Base-by-base conservation (phyloP, 2,797 vertebrate species). In the Mus minutoides region DNA sequence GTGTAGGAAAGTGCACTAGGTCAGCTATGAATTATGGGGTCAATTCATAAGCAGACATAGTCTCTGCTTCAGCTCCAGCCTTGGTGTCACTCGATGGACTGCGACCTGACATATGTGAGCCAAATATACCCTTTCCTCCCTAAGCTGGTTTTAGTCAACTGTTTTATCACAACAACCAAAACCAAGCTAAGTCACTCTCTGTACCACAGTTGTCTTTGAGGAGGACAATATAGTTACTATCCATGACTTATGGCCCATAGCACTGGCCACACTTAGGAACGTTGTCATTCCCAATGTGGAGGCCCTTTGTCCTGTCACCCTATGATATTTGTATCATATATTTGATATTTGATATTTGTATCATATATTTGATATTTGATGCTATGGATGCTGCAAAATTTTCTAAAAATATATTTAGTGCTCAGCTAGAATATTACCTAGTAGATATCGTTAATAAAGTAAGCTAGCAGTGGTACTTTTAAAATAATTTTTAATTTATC, bases 401-500 rank as follows among this genome's bases (percentile, higher is more conserved):
- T 75, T 90, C 86, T 52, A 6, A 37, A 87, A 86, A 24, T 71
- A 64, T 13, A 67, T 71, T 26, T 76, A 37, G 46, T 89, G 58
- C 12, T 58, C n/a, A 88, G 60, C 19, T 56, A 31, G 58, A 34
- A 46, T 83, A 69, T 60, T 80, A 75, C 34, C 56, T 58, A 34
- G 49, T 3, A 67, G 46, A 82, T 46, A 92, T 88, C 6, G 75
- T 94, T 86, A 91, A 91, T 75, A 82, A 90, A 76, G n/a, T 64
- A 86, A 96, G 46, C 46, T 56, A 77, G 17, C 76, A n/a, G 77
- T 12, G 10, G 34, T 84, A 60, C 67, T 16, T 88, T 71, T 26
- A 76, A 85, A 85, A 88, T 78, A 82, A 85, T 40, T 93, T 90
- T 78, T 26, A 26, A 77, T 94, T 90, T 94, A 69, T 46, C 87